Conservation (phyloP, 2,888 invertebrate genomes). For the Latheticus oryzae region DNA sequence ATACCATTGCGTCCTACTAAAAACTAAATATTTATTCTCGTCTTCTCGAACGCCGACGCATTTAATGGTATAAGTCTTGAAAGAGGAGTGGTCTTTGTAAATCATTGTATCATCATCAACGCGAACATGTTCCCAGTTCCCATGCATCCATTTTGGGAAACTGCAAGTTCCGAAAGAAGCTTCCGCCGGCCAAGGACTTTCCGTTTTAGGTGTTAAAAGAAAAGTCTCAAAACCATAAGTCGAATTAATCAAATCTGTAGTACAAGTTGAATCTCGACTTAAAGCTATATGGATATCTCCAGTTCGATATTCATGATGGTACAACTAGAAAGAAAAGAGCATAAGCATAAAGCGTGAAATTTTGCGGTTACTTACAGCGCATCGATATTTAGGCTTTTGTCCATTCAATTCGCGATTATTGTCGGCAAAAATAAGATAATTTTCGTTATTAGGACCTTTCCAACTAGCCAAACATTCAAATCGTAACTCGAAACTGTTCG, state of each 20-base stretch:
- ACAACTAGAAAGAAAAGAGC: conserved; percentile 33
- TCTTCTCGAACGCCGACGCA: conserved; percentile 63
- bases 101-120: conserved; percentile 66
- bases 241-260: conserved; percentile 68
- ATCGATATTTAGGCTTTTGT: conserved; percentile 69
- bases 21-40: conserved; percentile 67
- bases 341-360: not conserved
- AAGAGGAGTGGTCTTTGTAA: conserved; percentile 68
- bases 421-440: conserved; percentile 71
- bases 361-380: conserved; percentile 67
- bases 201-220: conserved; percentile 63
- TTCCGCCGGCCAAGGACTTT: conserved; percentile 63
- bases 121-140: conserved; percentile 71
- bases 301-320: conserved; percentile 24
- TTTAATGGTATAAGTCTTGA: conserved; percentile 68
- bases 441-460: conserved; percentile 69
- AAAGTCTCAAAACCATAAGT: conserved; percentile 72
- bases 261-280: conserved; percentile 75
- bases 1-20: conserved; percentile 70
- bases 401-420: conserved; percentile 62
- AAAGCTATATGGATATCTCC: conserved; percentile 71
- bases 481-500: conserved; percentile 65
- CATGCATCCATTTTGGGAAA: conserved; percentile 74
- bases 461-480: conserved; percentile 75
- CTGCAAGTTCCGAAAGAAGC: conserved; percentile 60